Percentiles rank a stretch among this genome's conserved stretches.
phyloP scores from a whole-genome alignment of 2,888 invertebrate genomes.

The Eueremaeus valkanovi region DNA sequence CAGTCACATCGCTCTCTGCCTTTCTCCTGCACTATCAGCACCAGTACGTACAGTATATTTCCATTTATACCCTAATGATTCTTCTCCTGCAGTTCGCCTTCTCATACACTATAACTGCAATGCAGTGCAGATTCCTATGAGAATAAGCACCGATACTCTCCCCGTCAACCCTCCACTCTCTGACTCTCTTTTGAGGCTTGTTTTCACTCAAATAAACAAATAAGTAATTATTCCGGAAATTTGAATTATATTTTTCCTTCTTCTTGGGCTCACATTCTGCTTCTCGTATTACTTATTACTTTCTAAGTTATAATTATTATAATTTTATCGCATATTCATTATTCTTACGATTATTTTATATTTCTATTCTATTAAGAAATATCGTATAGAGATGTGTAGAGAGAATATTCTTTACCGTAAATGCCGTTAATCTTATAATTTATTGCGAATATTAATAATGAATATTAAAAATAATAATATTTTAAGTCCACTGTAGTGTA shows the following conservation, averaged over 20 bases:
- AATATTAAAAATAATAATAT: too few species aligned
- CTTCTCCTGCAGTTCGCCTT: not conserved
- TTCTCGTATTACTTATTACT: too few species aligned
- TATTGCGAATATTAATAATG: too few species aligned
- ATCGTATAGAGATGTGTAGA: too few species aligned
- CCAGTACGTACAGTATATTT: slow-evolving; percentile 8
- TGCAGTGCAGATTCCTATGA: not conserved
- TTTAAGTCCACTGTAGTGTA: too few species aligned
- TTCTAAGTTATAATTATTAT: too few species aligned
- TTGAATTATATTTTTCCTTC: slow-evolving; percentile 2
- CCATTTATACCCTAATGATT: slow-evolving; percentile 22
- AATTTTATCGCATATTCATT: too few species aligned
- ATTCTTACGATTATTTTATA: too few species aligned
- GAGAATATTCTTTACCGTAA: too few species aligned
- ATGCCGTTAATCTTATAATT: too few species aligned
- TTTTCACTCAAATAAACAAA: slow-evolving; percentile 14
- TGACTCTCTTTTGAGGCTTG: not conserved
- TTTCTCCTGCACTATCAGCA: not conserved
- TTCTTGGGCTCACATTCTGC: not conserved
- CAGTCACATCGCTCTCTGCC: not conserved
- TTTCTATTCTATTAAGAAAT: too few species aligned
- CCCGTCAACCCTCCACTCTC: not conserved
- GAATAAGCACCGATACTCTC: slow-evolving; percentile 4
- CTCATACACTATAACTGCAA: not conserved
- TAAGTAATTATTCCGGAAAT: slow-evolving; percentile 7